Evolutionary conservation across 2,113 vertebrate species (phyloP).

Genomic region (Aepyceros melampus): DNA sequence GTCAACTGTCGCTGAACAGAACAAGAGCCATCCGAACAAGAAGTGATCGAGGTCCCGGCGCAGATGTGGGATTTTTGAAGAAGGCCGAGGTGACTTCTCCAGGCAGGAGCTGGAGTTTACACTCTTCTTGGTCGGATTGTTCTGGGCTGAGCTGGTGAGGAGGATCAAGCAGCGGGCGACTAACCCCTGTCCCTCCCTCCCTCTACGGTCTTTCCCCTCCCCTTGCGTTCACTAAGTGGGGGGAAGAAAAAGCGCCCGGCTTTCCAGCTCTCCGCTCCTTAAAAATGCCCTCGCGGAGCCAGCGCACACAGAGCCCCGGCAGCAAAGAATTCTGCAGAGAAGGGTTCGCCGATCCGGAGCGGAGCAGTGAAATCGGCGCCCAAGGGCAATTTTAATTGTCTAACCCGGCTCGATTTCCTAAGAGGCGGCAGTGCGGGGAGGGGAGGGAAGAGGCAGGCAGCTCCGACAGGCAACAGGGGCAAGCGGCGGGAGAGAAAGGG

Average conservation of each 20-base stretch:
- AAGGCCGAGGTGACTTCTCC: slow-evolving; percentile 52
- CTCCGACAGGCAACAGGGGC: slow-evolving; percentile 66
- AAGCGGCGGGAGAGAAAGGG: slow-evolving; percentile 56
- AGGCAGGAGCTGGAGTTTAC: slow-evolving; percentile 63
- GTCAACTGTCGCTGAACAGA: slow-evolving; percentile 71
- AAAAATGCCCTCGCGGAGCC: slow-evolving; percentile 42
- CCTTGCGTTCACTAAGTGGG: background rate
- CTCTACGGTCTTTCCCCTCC: slow-evolving; percentile 22
- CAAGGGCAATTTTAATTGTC: slow-evolving; percentile 76
- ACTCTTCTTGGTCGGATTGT: slow-evolving; percentile 20
- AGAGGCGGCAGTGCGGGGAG: slow-evolving; percentile 64
- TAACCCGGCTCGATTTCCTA: slow-evolving; percentile 67
- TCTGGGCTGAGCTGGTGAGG: slow-evolving; percentile 54
- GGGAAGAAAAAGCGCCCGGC: background rate
- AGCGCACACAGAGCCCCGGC: slow-evolving; percentile 21
- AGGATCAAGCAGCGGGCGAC: slow-evolving; percentile 51
- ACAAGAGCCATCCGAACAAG: background rate
- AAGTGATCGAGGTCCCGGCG: background rate
- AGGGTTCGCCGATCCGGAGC: background rate
- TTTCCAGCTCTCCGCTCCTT: slow-evolving; percentile 47
- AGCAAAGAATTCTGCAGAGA: slow-evolving; percentile 50
- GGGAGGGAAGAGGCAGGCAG: slow-evolving; percentile 65
- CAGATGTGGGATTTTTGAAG: background rate
- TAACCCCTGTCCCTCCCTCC: slow-evolving; percentile 55
- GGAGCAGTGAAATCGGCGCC: slow-evolving; percentile 60